phyloP scores from a whole-genome alignment of 2,797 vertebrate genomes.

The Myotis findleyi region DNA sequence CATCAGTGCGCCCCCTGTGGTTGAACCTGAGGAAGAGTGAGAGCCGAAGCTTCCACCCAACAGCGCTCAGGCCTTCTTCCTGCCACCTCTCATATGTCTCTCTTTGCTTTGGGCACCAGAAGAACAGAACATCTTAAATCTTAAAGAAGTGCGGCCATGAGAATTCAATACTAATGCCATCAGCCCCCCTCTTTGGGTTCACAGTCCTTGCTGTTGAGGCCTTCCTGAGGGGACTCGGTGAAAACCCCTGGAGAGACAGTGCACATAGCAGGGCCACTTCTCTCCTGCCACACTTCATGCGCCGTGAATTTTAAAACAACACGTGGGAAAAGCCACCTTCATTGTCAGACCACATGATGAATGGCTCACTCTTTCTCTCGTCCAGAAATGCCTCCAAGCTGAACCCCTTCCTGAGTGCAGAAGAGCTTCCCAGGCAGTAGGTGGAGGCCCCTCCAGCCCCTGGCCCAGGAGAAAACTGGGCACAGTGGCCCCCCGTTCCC shows the following conservation, averaged over 20 bases:
- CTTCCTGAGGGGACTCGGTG: neutral
- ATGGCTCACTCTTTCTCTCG: neutral
- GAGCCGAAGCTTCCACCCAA: too few species aligned
- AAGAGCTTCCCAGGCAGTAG: neutral
- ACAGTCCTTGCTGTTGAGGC: neutral
- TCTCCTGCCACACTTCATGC: neutral
- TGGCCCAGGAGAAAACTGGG: neutral
- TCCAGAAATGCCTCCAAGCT: neutral
- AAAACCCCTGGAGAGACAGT: neutral
- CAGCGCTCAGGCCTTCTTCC: neutral
- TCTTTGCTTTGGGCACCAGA: neutral
- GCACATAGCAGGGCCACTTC: neutral
- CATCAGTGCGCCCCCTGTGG: rapidly evolving
- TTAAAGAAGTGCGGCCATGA: neutral
- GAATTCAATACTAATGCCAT: neutral
- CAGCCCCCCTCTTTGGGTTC: neutral
- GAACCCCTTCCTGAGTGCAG: neutral
- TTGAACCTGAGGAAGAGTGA: neutral
- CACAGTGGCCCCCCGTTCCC: neutral
- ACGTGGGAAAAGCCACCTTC: neutral
- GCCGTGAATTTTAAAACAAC: neutral
- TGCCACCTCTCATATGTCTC: too few species aligned
- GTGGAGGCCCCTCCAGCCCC: neutral
- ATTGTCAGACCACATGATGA: neutral
- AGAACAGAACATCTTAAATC: neutral